A percentile compares a stretch with the other conserved stretches of the same genome.
phyloP scores from a whole-genome alignment of 2,113 vertebrate species.

The Rissa tridactyla region DNA sequence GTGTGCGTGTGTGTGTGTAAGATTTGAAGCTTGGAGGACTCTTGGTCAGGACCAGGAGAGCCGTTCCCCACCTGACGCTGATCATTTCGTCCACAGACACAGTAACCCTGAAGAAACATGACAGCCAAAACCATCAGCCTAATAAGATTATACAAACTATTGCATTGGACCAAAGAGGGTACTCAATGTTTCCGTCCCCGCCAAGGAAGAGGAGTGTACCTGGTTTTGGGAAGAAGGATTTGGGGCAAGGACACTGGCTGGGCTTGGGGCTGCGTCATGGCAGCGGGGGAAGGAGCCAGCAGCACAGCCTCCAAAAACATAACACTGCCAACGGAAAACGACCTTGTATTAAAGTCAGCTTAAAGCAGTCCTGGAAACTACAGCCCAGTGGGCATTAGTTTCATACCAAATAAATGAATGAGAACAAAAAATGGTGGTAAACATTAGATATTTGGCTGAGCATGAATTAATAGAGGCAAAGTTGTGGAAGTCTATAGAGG shows the following conservation, averaged over 20 bases:
- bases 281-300: neutral
- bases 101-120: neutral
- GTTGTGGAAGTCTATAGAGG: neutral
- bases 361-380: neutral
- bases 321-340: neutral
- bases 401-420: neutral
- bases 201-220: neutral
- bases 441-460: neutral
- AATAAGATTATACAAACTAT: neutral
- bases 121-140: neutral
- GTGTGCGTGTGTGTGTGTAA: neutral
- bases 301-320: neutral
- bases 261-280: neutral
- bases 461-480: neutral
- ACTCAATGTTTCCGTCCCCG: fast-evolving
- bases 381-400: neutral
- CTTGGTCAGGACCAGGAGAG: neutral
- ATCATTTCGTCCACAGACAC: neutral
- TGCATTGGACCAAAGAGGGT: neutral
- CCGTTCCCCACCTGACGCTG: neutral
- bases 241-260: neutral
- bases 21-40: neutral
- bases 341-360: neutral
- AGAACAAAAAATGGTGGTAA: neutral
- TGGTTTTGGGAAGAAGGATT: neutral